These are phyloP conservation scores for Macquaria ambigua DNA, from an alignment of 2,113 vertebrate genomes.

Conservation along the genomic window DNA sequence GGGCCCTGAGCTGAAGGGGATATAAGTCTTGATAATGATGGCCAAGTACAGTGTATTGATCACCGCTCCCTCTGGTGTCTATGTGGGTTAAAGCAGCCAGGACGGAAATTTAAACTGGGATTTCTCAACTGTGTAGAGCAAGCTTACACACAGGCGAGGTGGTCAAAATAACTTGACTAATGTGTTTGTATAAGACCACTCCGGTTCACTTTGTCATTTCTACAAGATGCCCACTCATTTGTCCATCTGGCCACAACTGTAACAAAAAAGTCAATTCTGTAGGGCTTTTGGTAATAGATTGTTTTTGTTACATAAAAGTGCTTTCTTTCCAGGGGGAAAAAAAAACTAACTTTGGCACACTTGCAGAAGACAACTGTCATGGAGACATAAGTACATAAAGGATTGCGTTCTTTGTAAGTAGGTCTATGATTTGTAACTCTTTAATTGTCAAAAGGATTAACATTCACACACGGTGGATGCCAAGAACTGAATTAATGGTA, in stretches of 20 bases:
- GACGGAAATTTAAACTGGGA: conserved; percentile 74
- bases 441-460: conserved; percentile 50
- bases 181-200: conserved; percentile 73
- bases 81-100: conserved; percentile 72
- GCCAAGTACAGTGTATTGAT: conserved; percentile 82
- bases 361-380: conserved; percentile 29
- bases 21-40: conserved; percentile 84
- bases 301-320: conserved; percentile 21
- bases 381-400: conserved; percentile 30
- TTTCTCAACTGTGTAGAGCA: conserved; percentile 62
- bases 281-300: conserved; percentile 23
- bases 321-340: conserved; percentile 1
- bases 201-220: conserved; percentile 64
- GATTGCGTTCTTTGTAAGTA: not conserved
- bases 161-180: conserved; percentile 76
- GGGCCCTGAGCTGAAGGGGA: conserved; percentile 74
- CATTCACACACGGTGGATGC: conserved; percentile 19
- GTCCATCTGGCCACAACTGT: conserved; percentile 37
- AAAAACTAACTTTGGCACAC: conserved; percentile 21
- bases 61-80: conserved; percentile 74
- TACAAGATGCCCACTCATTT: conserved; percentile 50
- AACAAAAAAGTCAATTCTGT: conserved; percentile 29
- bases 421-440: conserved; percentile 33
- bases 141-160: conserved; percentile 38
- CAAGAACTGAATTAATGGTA: conserved; percentile 38